Conservation (phyloP, 1,140 invertebrate genomes). For the Aphidius ervi region DNA sequence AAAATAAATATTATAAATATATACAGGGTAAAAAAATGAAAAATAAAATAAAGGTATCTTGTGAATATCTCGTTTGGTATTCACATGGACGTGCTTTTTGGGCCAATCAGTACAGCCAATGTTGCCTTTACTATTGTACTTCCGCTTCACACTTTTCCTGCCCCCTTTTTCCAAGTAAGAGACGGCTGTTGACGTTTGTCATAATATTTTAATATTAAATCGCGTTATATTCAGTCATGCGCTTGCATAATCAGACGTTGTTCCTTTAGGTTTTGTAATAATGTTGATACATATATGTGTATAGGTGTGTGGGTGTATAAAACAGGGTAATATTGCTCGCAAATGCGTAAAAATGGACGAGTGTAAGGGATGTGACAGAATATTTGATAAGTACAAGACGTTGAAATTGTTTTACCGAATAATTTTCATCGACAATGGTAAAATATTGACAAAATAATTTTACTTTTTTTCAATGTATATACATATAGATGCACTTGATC, state of each 20-base stretch:
- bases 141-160: neutral
- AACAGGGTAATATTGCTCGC: conserved; percentile 1
- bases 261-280: conserved; percentile 27
- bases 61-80: conserved; percentile 45
- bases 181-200: conserved; percentile 54
- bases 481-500: too few relatives aligned
- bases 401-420: neutral
- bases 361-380: neutral
- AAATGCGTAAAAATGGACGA: conserved; percentile 6
- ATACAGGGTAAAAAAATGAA: conserved; percentile 9
- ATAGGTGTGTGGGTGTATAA: neutral
- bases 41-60: conserved; percentile 27
- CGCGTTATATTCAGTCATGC: conserved; percentile 52
- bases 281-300: neutral
- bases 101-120: conserved; percentile 46
- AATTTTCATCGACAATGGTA: too few relatives aligned
- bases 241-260: conserved; percentile 53
- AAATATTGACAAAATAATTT: too few relatives aligned
- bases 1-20: too few relatives aligned
- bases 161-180: conserved; percentile 17
- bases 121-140: conserved; percentile 29
- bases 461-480: too few relatives aligned
- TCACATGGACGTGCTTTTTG: conserved; percentile 37
- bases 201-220: conserved; percentile 58
- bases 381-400: conserved; percentile 5